phyloP scores from a whole-genome alignment of 2,797 vertebrate genomes.

The Sphenopsis melanotis region DNA sequence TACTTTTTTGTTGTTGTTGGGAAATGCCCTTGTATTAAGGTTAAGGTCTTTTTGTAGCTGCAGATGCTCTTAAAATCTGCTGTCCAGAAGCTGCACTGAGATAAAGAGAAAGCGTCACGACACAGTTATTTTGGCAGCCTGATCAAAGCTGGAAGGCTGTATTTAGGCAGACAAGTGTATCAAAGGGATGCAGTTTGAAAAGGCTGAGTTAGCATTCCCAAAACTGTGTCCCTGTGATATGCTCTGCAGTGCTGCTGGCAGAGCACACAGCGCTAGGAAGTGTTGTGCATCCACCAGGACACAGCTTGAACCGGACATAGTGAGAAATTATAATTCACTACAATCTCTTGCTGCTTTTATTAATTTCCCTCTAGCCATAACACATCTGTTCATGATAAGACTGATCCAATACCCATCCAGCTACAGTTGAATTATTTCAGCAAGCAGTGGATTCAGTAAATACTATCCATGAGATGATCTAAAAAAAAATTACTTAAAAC shows the following conservation, averaged over 20 bases:
- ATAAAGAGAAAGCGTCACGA: background rate
- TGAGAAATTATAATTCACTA: background rate
- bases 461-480: background rate
- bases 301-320: background rate
- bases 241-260: background rate
- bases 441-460: background rate
- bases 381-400: background rate
- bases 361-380: constrained; percentile 10
- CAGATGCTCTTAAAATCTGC: constrained; percentile 34
- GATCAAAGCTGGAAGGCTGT: background rate
- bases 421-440: background rate
- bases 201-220: constrained; percentile 7
- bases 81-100: constrained; percentile 17
- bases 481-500: background rate
- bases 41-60: constrained; percentile 5
- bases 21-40: background rate
- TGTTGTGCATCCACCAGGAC: background rate
- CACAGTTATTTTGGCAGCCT: constrained; percentile 16
- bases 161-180: constrained; percentile 18
- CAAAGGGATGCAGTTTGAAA: constrained; percentile 13
- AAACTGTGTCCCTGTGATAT: background rate
- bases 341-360: background rate
- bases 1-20: background rate
- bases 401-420: background rate
- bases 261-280: background rate